Evolutionary conservation across 2,888 invertebrate genomes (phyloP).

Genomic region (Rhamnusium bicolor): DNA sequence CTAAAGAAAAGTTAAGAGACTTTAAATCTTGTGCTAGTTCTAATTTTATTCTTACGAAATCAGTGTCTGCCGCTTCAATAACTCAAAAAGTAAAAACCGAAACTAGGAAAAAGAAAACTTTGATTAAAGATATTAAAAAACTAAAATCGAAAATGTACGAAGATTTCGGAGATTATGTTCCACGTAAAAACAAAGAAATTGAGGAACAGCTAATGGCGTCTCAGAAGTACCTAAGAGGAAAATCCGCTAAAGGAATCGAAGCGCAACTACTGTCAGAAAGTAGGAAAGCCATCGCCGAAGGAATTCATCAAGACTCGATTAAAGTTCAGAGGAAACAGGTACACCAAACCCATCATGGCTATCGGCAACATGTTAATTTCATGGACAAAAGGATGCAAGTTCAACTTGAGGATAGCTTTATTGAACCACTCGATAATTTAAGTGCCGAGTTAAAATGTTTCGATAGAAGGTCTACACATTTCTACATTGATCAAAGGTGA

Average conservation of each 20-base stretch:
- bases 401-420: conserved; percentile 74
- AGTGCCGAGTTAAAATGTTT: conserved; percentile 78
- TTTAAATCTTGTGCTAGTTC: conserved; percentile 76
- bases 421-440: conserved; percentile 75
- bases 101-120: conserved; percentile 71
- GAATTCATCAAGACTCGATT: conserved; percentile 69
- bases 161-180: conserved; percentile 71
- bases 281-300: conserved; percentile 72
- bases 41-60: conserved; percentile 77
- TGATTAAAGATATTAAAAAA: conserved; percentile 68
- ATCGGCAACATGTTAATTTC: conserved; percentile 64
- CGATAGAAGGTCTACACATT: conserved; percentile 75
- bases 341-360: conserved; percentile 48
- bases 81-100: conserved; percentile 77
- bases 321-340: conserved; percentile 55
- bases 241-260: conserved; percentile 73
- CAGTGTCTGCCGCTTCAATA: conserved; percentile 77
- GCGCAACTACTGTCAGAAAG: conserved; percentile 77
- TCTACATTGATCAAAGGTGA: conserved; percentile 80
- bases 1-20: conserved; percentile 78
- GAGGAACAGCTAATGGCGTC: conserved; percentile 68
- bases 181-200: conserved; percentile 69
- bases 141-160: conserved; percentile 72
- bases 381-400: conserved; percentile 70
- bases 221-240: conserved; percentile 74